These are phyloP conservation scores for Thecophora atra DNA, from an alignment of 2,888 invertebrate genomes.

Conservation along the genomic window DNA sequence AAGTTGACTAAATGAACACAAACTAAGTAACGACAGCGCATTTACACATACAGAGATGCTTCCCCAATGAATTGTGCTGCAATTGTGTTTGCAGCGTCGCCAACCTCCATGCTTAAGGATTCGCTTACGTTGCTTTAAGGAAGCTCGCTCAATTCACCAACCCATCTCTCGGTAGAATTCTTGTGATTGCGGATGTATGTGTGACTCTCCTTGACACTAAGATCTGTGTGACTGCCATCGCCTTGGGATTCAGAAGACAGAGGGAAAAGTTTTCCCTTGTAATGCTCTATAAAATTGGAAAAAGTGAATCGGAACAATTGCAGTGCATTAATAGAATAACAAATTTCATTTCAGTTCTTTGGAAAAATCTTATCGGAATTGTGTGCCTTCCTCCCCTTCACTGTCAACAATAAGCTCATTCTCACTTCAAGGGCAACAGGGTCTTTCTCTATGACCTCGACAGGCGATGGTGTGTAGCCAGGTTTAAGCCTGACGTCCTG, in stretches of 20 bases:
- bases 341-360: neutral
- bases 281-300: neutral
- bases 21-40: neutral
- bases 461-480: too few relatives aligned
- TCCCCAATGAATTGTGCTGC: constrained; percentile 11
- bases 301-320: neutral
- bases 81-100: neutral
- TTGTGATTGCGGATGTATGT: neutral
- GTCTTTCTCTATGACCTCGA: too few relatives aligned
- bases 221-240: constrained; percentile 18
- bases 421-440: neutral
- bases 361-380: too few relatives aligned
- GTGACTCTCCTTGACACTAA: constrained; percentile 27
- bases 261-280: neutral
- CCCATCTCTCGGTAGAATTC: neutral
- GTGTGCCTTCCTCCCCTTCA: too few relatives aligned
- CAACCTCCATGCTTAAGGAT: neutral
- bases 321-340: neutral
- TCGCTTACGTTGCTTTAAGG: too few relatives aligned
- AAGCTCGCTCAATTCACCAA: neutral
- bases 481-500: too few relatives aligned
- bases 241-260: neutral
- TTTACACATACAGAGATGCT: constrained; percentile 2
- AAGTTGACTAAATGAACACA: constrained; percentile 24
- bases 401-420: neutral